phyloP scores from a whole-genome alignment of 2,113 vertebrate genomes.

The Erinaceus europaeus region DNA sequence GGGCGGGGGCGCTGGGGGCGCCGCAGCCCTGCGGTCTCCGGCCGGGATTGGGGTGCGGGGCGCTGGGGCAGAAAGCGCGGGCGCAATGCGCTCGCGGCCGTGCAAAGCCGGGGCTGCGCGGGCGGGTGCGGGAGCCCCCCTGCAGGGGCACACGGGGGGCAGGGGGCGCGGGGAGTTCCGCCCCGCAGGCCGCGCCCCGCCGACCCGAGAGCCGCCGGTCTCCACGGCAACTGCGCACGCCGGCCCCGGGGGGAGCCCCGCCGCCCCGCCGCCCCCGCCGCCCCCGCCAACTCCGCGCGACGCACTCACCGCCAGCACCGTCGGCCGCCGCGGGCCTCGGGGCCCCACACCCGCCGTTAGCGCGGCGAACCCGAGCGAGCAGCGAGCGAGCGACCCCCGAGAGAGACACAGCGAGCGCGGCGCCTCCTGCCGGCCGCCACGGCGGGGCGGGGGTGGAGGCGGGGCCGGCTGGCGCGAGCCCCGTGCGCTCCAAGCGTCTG shows the following conservation, averaged over 20 bases:
- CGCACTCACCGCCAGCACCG: slow-evolving; percentile 22
- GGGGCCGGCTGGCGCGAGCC: fast-evolving
- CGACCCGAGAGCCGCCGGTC: background rate
- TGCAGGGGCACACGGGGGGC: too few relatives aligned
- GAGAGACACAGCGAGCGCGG: background rate
- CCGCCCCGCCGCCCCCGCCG: background rate
- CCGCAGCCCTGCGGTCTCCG: too few relatives aligned
- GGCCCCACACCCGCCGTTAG: background rate
- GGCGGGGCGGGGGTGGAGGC: background rate
- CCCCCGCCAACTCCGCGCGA: background rate
- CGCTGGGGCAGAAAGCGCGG: background rate
- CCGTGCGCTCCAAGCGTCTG: too few relatives aligned
- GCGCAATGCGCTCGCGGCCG: too few relatives aligned
- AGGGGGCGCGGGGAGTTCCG: too few relatives aligned
- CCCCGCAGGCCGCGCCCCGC: too few relatives aligned
- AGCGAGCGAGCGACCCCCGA: background rate
- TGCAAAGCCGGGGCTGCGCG: too few relatives aligned
- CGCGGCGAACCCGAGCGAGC: background rate
- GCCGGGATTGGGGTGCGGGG: too few relatives aligned
- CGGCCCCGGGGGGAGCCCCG: background rate
- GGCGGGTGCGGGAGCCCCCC: background rate
- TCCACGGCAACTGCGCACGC: slow-evolving; percentile 62
- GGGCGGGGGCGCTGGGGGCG: too few relatives aligned
- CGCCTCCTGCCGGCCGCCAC: slow-evolving; percentile 64
- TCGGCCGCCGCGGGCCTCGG: background rate